These are phyloP conservation scores for Orthosia gothica DNA, from an alignment of 2,888 invertebrate species.

Conservation along the genomic window DNA sequence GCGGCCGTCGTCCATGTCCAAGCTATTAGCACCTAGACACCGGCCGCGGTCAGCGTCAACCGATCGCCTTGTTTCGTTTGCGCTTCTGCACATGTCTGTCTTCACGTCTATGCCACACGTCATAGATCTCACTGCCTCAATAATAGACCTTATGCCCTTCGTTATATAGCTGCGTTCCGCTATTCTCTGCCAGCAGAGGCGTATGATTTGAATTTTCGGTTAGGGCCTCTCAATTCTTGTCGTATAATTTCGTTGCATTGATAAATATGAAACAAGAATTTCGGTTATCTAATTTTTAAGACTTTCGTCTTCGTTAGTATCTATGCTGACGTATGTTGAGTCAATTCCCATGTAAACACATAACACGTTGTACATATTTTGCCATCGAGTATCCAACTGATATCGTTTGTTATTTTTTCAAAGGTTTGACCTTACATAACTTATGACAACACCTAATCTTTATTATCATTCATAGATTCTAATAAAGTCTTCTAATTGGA, in stretches of 20 bases:
- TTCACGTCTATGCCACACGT: conserved; percentile 58
- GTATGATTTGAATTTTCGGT: conserved; percentile 71
- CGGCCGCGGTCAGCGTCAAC: conserved; percentile 71
- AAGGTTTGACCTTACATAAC: conserved; percentile 34
- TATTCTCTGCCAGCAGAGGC: conserved; percentile 46
- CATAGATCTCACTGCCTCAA: conserved; percentile 57
- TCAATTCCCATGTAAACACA: conserved; percentile 64
- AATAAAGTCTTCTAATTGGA: conserved; percentile 31
- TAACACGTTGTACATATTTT: conserved; percentile 26
- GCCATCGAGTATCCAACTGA: conserved; percentile 9
- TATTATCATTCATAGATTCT: conserved; percentile 17
- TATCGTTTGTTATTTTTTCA: conserved; percentile 39
- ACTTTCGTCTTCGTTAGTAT: conserved; percentile 69
- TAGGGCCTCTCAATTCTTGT: conserved; percentile 61
- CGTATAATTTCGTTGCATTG: conserved; percentile 65
- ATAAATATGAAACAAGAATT: conserved; percentile 64
- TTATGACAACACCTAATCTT: conserved; percentile 28
- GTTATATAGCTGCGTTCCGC: conserved; percentile 55
- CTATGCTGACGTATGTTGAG: conserved; percentile 58
- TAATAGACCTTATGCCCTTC: conserved; percentile 69
- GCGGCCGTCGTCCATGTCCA: conserved; percentile 74
- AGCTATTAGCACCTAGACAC: conserved; percentile 86
- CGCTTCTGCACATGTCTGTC: conserved; percentile 75
- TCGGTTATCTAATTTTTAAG: conserved; percentile 67
- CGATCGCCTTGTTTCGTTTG: conserved; percentile 72